Evolutionary conservation across 1,140 invertebrate species (phyloP).

Genomic region (Phymastichus coffea): DNA sequence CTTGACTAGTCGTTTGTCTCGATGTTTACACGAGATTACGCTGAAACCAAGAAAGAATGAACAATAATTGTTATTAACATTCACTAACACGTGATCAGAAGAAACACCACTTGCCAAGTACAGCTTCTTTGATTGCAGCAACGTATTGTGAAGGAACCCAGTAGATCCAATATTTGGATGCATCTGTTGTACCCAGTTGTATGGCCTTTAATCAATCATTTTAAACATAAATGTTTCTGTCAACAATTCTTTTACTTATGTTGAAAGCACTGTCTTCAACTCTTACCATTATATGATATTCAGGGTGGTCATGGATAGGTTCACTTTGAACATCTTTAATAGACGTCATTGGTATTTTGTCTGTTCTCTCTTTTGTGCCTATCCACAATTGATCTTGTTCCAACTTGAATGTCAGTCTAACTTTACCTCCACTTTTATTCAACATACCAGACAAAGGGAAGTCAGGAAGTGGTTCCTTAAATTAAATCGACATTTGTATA

Average conservation of each 20-base stretch:
- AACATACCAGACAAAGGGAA: conserved; percentile 87
- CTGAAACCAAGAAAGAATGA: conserved; percentile 21
- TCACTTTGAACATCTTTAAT: conserved; percentile 84
- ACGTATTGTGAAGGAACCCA: conserved; percentile 93
- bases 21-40: conserved; percentile 42
- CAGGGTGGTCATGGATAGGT: conserved; percentile 85
- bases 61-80: conserved; percentile 27
- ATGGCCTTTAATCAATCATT: conserved; percentile 63
- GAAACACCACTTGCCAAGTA: conserved; percentile 86
- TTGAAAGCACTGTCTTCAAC: no score
- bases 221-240: conserved; percentile 32
- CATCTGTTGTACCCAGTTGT: conserved; percentile 85
- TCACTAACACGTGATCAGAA: conserved; percentile 60
- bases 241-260: no score
- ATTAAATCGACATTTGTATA: no score
- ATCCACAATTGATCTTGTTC: conserved; percentile 92
- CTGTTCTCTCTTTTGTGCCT: conserved; percentile 90
- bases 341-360: conserved; percentile 88
- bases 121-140: conserved; percentile 88
- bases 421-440: conserved; percentile 90
- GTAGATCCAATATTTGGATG: conserved; percentile 90
- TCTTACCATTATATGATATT: conserved; percentile 90
- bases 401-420: conserved; percentile 89
- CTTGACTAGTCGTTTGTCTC: conserved; percentile 53
- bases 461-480: conserved; percentile 77